Evolutionary conservation across 2,113 vertebrate genomes (phyloP), one percentile per base, ranked within the genome.

Genomic region (Pachypanchax playfairii): DNA sequence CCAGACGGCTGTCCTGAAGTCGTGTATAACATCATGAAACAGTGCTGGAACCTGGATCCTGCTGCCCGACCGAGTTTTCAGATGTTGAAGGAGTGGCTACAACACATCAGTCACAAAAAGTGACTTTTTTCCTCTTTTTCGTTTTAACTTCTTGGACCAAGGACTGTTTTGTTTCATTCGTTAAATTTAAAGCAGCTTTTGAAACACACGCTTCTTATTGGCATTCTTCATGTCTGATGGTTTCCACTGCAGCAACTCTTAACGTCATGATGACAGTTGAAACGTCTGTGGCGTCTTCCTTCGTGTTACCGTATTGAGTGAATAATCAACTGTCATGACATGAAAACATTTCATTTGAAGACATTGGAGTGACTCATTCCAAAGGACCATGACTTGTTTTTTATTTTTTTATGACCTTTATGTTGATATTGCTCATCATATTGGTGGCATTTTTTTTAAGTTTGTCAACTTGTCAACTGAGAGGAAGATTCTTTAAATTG

Each of bases 11-110:
- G 97, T 68, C 92, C 96, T 0, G 80, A 91, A 0, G 91, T 93
- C 0, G 94, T 98, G 79, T 97, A 96, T 0, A 94, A 96, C 51
- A 89, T 98, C 83, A 98, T 98, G 97, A 96, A 94, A 87, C 92
- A 93, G 80, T 98, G 97, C 94, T 98, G 97, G 97, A 93, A 92
- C 39, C 85, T 97, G 85, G 94, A 96, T 21, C 85, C 97, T 0
- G 47, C 87, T n/a, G 80, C 80, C 15, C 90, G 96, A 70, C 97
- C 97, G 1, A 92, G 92, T 83, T 98, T 98, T 90, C 88, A 91
- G 67, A 91, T 94, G 85, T 85, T 98, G 70, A 93, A 93, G 0
- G 94, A 96, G 86, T 94, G 93, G 92, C 91, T 96, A 24, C 93
- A 94, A 85, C 91, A 94, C 81, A 93, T 96, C 90, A 92, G 44